A percentile compares a stretch with the other conserved stretches of the same genome.
These are phyloP conservation scores for Priocnemis perturbator DNA, from an alignment of 2,888 invertebrate genomes.

Conservation along the genomic window DNA sequence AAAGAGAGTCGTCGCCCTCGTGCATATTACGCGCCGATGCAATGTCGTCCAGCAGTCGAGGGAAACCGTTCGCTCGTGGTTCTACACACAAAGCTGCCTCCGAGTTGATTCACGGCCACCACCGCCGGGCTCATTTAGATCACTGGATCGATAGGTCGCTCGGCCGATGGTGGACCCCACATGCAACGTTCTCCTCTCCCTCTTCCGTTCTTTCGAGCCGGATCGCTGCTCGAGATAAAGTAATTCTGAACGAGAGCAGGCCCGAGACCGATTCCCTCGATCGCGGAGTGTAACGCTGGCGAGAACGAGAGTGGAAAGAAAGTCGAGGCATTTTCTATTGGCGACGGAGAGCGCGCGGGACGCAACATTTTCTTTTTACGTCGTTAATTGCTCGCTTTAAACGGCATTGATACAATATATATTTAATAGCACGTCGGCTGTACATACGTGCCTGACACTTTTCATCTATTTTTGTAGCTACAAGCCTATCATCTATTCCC, in stretches of 20 bases:
- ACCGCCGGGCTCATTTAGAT: conserved; percentile 43
- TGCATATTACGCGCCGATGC: neutral
- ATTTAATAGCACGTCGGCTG: too few relatives aligned
- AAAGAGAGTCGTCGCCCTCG: neutral
- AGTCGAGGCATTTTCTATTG: too few relatives aligned
- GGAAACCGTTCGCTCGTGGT: conserved; percentile 32
- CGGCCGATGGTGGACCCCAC: conserved; percentile 32
- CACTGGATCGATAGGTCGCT: conserved; percentile 44
- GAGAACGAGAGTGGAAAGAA: too few relatives aligned
- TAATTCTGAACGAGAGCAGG: conserved; percentile 23
- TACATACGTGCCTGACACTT: too few relatives aligned
- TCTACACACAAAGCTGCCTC: too few relatives aligned
- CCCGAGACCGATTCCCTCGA: neutral
- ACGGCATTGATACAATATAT: too few relatives aligned
- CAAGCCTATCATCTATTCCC: too few relatives aligned
- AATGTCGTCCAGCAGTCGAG: conserved; percentile 29
- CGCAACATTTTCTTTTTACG: too few relatives aligned
- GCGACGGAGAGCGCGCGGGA: too few relatives aligned
- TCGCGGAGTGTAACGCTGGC: too few relatives aligned
- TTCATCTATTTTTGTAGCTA: too few relatives aligned
- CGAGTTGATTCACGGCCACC: conserved; percentile 42
- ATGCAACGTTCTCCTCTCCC: conserved; percentile 22
- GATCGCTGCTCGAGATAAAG: conserved; percentile 38
- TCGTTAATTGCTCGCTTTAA: too few relatives aligned
- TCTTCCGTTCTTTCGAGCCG: conserved; percentile 44